Percentiles rank a stretch among this genome's conserved stretches.
phyloP scores from a whole-genome alignment of 2,888 invertebrate species.

The Temnothorax ravouxi region DNA sequence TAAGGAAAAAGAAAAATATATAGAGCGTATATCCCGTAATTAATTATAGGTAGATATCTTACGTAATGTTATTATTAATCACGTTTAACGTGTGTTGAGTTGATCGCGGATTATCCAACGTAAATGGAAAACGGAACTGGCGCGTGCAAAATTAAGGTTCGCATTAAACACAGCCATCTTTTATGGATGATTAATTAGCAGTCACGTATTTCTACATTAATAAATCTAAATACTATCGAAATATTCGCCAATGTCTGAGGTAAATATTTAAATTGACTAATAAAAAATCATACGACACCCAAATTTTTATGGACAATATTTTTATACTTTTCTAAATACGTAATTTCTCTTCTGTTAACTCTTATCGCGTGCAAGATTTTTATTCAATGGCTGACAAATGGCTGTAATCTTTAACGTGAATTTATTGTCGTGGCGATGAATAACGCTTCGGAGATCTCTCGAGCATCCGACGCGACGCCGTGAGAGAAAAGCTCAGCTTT shows the following conservation, averaged over 20 bases:
- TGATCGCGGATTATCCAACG: conserved; percentile 63
- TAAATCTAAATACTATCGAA: background rate
- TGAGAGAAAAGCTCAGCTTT: conserved; percentile 77
- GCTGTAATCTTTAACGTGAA: conserved; percentile 20
- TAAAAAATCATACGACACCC: background rate
- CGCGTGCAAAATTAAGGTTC: conserved; percentile 48
- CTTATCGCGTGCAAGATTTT: background rate
- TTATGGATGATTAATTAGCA: background rate
- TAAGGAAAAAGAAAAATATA: conserved; percentile 29
- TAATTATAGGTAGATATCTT: conserved; percentile 52
- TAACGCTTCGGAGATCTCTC: conserved; percentile 43
- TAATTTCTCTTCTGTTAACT: background rate
- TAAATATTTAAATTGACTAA: conserved; percentile 4
- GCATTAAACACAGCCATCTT: background rate
- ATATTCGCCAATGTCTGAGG: background rate
- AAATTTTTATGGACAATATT: background rate
- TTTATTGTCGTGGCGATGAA: conserved; percentile 3
- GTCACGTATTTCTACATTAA: background rate
- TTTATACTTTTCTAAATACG: background rate
- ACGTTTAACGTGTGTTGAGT: conserved; percentile 60
- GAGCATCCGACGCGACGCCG: conserved; percentile 34
- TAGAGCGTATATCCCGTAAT: conserved; percentile 33
- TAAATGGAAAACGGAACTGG: conserved; percentile 32
- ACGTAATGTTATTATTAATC: conserved; percentile 68
- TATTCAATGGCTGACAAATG: background rate